Conservation (phyloP, 2,888 invertebrate genomes). For the Eupithecia centaureata region DNA sequence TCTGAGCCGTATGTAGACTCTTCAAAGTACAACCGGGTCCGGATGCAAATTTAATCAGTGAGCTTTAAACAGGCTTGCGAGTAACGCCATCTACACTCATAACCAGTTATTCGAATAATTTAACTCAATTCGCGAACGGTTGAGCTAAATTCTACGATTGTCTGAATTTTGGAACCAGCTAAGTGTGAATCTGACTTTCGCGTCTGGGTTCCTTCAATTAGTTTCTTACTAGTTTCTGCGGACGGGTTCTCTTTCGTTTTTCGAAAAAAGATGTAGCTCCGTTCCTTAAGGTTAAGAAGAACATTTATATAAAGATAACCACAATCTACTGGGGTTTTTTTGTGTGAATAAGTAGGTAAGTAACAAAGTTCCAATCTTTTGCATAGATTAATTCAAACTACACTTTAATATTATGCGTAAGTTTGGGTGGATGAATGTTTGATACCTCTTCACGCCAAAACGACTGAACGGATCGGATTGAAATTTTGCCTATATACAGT, state of each 20-base stretch:
- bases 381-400: no score
- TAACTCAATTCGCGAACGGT: constrained; percentile 34
- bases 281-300: no score
- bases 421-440: no score
- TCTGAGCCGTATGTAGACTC: constrained; percentile 31
- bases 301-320: no score
- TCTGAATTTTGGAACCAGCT: not conserved
- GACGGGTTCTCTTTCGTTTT: not conserved
- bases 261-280: no score
- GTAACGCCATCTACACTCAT: constrained; percentile 37
- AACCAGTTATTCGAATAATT: constrained; percentile 38
- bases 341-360: not conserved
- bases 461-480: no score
- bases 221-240: not conserved
- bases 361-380: no score
- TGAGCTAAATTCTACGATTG: constrained; percentile 27
- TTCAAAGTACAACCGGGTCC: constrained; percentile 52
- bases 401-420: no score
- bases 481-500: no score
- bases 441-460: no score
- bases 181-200: not conserved
- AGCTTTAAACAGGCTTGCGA: constrained; percentile 44
- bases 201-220: not conserved
- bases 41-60: constrained; percentile 58
- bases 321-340: not conserved